Conservation (phyloP, 2,888 invertebrate genomes). For the Globia sparganii region DNA sequence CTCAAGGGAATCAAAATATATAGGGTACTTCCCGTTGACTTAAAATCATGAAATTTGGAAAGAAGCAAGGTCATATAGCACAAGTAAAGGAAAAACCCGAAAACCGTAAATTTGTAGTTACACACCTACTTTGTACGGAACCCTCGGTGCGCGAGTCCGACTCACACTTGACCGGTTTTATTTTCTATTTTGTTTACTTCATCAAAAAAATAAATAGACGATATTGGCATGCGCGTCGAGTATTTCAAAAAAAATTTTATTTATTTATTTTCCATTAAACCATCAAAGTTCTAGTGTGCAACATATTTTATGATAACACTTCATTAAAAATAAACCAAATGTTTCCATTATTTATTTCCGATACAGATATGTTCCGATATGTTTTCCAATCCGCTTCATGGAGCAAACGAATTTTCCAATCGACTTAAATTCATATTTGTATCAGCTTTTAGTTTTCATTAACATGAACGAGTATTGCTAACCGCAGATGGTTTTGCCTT, state of each 20-base stretch:
- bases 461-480: constrained; percentile 46
- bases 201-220: not conserved
- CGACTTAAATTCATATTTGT: constrained; percentile 63
- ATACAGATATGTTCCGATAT: constrained; percentile 14
- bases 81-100: too few species aligned
- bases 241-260: not conserved
- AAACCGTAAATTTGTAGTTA: too few species aligned
- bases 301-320: constrained; percentile 1
- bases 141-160: too few species aligned
- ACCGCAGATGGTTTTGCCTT: constrained; percentile 57
- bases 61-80: too few species aligned
- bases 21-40: too few species aligned
- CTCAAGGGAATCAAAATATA: too few species aligned
- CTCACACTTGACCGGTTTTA: too few species aligned
- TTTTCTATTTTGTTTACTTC: not conserved
- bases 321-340: constrained; percentile 39
- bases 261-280: not conserved
- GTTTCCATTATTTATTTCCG: constrained; percentile 36
- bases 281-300: not conserved
- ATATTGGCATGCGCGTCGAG: not conserved
- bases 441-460: constrained; percentile 67
- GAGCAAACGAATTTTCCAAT: constrained; percentile 56
- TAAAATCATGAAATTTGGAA: too few species aligned
- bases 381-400: constrained; percentile 36
- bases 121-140: too few species aligned